Conservation (phyloP, 1,140 invertebrate species). For the Achatina immaculata region DNA sequence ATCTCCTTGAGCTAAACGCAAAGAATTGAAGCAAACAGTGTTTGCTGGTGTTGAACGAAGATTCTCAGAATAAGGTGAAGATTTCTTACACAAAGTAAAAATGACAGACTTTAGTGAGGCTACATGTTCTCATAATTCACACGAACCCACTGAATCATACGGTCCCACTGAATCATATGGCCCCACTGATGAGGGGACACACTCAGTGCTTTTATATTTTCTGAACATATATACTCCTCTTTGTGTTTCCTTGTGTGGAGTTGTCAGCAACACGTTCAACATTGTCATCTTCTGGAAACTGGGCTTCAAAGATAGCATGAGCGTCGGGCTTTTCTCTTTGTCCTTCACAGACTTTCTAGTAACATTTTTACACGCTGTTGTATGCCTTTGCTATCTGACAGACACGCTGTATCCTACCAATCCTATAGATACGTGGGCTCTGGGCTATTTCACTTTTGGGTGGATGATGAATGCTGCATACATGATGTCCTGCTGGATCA, state of each 20-base stretch:
- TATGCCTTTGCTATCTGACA: not conserved
- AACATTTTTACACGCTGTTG: not conserved
- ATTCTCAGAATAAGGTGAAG: too few relatives aligned
- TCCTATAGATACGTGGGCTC: not conserved
- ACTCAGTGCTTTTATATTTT: too few relatives aligned
- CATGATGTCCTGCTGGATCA: slow-evolving; percentile 13
- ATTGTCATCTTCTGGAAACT: not conserved
- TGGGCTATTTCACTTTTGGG: not conserved
- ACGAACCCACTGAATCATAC: too few relatives aligned
- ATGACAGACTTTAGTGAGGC: too few relatives aligned
- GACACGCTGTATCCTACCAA: not conserved
- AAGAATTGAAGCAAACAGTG: too few relatives aligned
- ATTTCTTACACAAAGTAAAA: too few relatives aligned
- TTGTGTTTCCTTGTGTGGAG: not conserved
- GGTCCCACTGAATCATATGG: too few relatives aligned
- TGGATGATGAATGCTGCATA: slow-evolving; percentile 11
- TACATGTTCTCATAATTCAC: too few relatives aligned
- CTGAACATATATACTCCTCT: not conserved
- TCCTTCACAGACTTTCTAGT: not conserved
- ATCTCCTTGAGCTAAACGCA: too few relatives aligned
- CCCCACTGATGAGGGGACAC: too few relatives aligned
- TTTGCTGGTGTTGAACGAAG: too few relatives aligned
- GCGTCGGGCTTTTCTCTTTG: not conserved
- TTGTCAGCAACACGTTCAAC: not conserved
- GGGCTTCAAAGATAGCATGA: slow-evolving; percentile 7